Evolutionary conservation across 2,113 vertebrate genomes (phyloP), one percentile per base, ranked within the genome.

Genomic region (Xenopus laevis): DNA sequence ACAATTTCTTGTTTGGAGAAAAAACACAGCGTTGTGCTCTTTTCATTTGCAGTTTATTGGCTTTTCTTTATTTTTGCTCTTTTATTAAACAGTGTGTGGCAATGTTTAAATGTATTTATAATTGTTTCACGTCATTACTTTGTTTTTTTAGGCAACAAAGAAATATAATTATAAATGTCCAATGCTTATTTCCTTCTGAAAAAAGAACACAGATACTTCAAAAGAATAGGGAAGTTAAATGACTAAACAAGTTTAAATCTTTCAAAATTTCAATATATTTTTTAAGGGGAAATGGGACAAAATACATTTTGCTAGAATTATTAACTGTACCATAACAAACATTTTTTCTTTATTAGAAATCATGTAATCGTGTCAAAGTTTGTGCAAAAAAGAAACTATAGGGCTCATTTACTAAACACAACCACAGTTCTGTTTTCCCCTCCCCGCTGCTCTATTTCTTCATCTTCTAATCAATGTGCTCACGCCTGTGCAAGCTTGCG

Each of bases 61-160:
- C 11, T 50, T 50, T 50, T 11, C 45, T 10, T 50, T 10, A 16
- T 50, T 68, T 40, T 40, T 40, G 33, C 33, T 9, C 33, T 74
- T 60, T 73, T 20, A 16, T 15, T 23, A 68, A 60, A 60, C 20
- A 46, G 57, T 68, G 68, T 40, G 27, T 68, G 47, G 20, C 27
- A 74, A 58, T 74, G 64, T 59, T 58, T 66, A 59, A 74, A 67
- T 60, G 64, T 55, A 62, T 74, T 74, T 74, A 61, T 65, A 21
- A 61, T 53, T 74, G 47, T 68, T 74, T 47, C 18, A 27, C 30
- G 65, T 47, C 64, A 50, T 52, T 68, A 61, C 46, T 61, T 52
- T 33, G 67, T 74, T 74, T 44, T n/a, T 61, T 61, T 55, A 67
- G 16, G 16, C 23, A 61, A 59, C 72, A 74, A 74, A 74, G 63